Evolutionary conservation across 2,888 invertebrate genomes (phyloP), one percentile per base, ranked within the genome.

Genomic region (Erannis defoliaria): DNA sequence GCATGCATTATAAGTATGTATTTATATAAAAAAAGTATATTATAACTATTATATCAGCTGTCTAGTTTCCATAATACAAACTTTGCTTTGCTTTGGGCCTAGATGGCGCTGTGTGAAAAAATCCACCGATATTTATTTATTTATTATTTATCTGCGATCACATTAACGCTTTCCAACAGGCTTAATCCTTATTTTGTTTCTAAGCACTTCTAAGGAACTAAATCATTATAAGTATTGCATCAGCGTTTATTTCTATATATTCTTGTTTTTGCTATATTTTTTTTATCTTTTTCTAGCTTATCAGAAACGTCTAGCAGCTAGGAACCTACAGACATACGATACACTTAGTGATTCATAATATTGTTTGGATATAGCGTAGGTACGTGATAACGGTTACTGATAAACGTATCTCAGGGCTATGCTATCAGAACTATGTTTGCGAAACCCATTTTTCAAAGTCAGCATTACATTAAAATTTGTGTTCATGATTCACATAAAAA

Each of bases 301-400:
- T 23, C 23, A 43, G 14, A 23, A 43, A 43, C 16, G 43, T 43
- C 43, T 43, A 12, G 43, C 16, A 9, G 14, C 8, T 14, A 21
- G 6, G 21, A 43, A 43, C 14, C 26, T 43, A 43, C 0, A 23
- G 21, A 19, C 23, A 43, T 9, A 43, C 14, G 21, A 19, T 43
- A 43, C 16, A 43, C 14, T 26, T 26, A 16, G 14, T 43, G 43
- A 46, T 31, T 46, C 46, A 46, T 26, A 26, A 23, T 26, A 45
- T 16, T 29, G 19, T 10, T 45, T 10, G 4, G 16, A 10, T n/a
- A 38, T 40, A 40, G 8, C 10, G 2, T 26, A 16, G 19, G 26
- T 26, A 29, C 9, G 16, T 10, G 26, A 9, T n/a, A 46, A 12
- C 31, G 5, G 14, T 9, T 8, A 14, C 6, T 23, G 31, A 31